phyloP scores from a whole-genome alignment of 2,797 vertebrate species.

The Sebastes steindachneri region DNA sequence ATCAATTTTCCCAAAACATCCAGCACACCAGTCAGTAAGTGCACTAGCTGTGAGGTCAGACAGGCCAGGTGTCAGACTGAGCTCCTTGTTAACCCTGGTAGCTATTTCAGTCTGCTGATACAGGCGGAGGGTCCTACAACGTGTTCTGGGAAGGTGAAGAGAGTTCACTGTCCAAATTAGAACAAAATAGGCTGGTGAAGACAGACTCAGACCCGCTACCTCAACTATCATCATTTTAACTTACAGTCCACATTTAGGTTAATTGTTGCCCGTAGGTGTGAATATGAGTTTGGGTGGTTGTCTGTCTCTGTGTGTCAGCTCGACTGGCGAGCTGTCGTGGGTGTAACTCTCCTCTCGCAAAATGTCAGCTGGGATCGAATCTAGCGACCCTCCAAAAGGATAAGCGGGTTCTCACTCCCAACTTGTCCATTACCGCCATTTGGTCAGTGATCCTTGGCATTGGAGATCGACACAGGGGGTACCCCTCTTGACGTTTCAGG shows the following conservation, averaged over 20 bases:
- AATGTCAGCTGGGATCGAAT: accelerated
- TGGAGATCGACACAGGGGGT: no score
- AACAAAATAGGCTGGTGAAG: neutral
- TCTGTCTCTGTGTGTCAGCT: no score
- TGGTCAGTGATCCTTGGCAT: no score
- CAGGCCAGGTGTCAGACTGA: slow-evolving; percentile 56
- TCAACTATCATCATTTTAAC: neutral
- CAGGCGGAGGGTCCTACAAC: slow-evolving; percentile 26
- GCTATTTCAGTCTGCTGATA: slow-evolving; percentile 80
- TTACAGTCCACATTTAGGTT: neutral
- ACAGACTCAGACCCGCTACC: neutral
- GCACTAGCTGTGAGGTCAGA: slow-evolving; percentile 17
- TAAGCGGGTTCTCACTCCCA: no score
- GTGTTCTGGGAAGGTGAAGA: slow-evolving; percentile 16
- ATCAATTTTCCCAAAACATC: neutral
- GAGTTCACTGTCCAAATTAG: slow-evolving; percentile 39
- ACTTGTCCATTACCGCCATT: accelerated
- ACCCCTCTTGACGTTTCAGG: no score
- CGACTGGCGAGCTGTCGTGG: no score
- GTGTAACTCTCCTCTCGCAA: no score
- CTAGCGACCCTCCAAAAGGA: no score
- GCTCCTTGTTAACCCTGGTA: slow-evolving; percentile 56
- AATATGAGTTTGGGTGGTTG: no score
- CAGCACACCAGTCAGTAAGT: neutral
- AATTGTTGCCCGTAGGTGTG: no score